Evolutionary conservation across 2,113 vertebrate genomes (phyloP).

Genomic region (Callipepla squamata): DNA sequence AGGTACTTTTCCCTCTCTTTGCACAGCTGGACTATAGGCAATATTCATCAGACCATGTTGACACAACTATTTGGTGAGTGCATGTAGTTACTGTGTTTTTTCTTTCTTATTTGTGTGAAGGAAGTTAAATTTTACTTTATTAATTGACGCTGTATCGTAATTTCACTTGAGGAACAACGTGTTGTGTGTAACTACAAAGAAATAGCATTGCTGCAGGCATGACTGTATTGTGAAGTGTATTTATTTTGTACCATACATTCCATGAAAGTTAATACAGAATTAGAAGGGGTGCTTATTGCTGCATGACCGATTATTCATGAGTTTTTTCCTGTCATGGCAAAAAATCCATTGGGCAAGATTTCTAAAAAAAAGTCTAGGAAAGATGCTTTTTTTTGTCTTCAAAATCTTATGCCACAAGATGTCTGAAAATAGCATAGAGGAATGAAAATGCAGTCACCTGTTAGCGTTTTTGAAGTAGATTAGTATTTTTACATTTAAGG

Average conservation of each 20-base stretch:
- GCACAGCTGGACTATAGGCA: constrained; percentile 94
- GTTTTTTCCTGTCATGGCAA: neutral
- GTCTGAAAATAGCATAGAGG: neutral
- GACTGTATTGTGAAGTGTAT: neutral
- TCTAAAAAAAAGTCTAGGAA: neutral
- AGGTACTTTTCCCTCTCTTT: constrained; percentile 97
- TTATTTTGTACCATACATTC: constrained; percentile 1
- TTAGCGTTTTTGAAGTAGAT: neutral
- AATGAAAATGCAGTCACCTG: neutral
- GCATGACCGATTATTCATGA: neutral
- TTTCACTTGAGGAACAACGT: neutral
- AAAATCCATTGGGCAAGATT: neutral
- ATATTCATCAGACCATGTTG: constrained; percentile 86
- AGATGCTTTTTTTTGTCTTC: neutral
- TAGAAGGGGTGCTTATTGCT: neutral
- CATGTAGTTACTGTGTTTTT: neutral
- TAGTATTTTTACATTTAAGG: neutral
- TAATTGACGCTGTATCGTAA: neutral
- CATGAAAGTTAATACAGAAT: neutral
- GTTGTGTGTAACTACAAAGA: neutral
- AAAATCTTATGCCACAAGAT: no score
- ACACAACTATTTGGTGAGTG: constrained; percentile 92
- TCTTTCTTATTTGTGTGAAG: neutral
- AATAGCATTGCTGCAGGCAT: neutral
- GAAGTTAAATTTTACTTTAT: neutral